These are phyloP conservation scores for Sebastes ruberrimus DNA, from an alignment of 2,797 vertebrate species.

Conservation along the genomic window DNA sequence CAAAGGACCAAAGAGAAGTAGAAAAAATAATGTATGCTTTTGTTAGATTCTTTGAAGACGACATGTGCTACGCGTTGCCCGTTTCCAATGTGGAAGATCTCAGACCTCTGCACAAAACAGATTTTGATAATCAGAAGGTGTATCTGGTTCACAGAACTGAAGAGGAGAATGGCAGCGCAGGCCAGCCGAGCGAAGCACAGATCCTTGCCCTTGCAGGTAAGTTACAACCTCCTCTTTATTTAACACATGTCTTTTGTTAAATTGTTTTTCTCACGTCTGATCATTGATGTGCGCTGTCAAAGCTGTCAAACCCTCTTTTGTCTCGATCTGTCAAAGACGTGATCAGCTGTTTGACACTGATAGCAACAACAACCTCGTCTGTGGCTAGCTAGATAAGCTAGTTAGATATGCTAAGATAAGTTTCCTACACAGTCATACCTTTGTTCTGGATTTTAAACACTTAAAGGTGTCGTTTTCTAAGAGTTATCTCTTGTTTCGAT, in stretches of 20 bases:
- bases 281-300: constrained; percentile 32
- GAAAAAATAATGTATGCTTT: constrained; percentile 93
- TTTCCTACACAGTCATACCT: constrained; percentile 41
- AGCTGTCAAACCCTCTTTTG: constrained; percentile 25
- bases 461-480: neutral
- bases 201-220: constrained; percentile 98
- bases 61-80: constrained; percentile 94
- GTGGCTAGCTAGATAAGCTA: constrained; percentile 70
- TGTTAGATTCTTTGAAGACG: constrained; percentile 97
- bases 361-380: constrained; percentile 67
- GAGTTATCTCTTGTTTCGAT: constrained; percentile 6
- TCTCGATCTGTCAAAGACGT: constrained; percentile 64
- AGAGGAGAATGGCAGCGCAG: constrained; percentile 85
- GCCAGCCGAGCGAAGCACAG: constrained; percentile 93
- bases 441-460: neutral
- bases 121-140: constrained; percentile 99
- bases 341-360: constrained; percentile 75
- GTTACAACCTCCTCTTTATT: constrained; percentile 53
- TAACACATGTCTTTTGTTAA: neutral
- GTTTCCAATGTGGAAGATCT: constrained; percentile 93
- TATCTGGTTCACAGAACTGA: constrained; percentile 93
- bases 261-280: neutral
- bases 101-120: constrained; percentile 92
- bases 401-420: constrained; percentile 60
- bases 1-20: constrained; percentile 76